Percentiles rank a stretch among this genome's conserved stretches.
These are phyloP conservation scores for Leucoma salicis DNA, from an alignment of 2,888 invertebrate genomes.

Conservation along the genomic window DNA sequence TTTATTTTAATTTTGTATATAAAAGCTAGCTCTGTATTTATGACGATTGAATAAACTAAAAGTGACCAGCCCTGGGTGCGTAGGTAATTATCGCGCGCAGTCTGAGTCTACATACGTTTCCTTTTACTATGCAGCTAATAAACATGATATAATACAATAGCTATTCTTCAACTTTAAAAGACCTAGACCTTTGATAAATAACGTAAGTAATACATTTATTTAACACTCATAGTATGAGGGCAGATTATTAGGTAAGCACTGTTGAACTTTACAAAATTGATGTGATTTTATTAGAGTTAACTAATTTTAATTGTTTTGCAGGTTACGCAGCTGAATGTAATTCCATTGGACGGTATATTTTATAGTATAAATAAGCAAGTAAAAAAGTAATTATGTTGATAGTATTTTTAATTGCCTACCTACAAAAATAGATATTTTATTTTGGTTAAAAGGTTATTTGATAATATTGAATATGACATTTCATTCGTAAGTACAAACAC, in stretches of 20 bases:
- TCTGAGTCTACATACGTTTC: no score
- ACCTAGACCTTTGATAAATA: no score
- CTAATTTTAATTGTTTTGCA: constrained; percentile 56
- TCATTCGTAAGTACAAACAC: neutral
- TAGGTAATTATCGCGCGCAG: no score
- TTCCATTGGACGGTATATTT: constrained; percentile 56
- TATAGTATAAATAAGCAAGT: constrained; percentile 47
- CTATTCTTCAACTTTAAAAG: no score
- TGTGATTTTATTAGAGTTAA: constrained; percentile 49
- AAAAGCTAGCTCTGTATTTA: no score
- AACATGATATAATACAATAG: no score
- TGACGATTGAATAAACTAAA: no score
- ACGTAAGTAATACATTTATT: no score
- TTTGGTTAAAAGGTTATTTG: neutral
- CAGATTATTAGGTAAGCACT: constrained; percentile 63
- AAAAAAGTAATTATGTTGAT: constrained; percentile 36
- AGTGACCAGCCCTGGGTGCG: no score
- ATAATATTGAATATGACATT: neutral
- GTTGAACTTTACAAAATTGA: constrained; percentile 57
- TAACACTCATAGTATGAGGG: no score
- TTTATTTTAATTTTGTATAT: no score
- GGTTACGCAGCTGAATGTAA: constrained; percentile 50
- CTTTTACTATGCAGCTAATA: no score
- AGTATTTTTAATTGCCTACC: constrained; percentile 4
- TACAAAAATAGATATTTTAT: neutral